Base-by-base conservation (phyloP, 2,797 vertebrate genomes). In the Natrix natrix region DNA sequence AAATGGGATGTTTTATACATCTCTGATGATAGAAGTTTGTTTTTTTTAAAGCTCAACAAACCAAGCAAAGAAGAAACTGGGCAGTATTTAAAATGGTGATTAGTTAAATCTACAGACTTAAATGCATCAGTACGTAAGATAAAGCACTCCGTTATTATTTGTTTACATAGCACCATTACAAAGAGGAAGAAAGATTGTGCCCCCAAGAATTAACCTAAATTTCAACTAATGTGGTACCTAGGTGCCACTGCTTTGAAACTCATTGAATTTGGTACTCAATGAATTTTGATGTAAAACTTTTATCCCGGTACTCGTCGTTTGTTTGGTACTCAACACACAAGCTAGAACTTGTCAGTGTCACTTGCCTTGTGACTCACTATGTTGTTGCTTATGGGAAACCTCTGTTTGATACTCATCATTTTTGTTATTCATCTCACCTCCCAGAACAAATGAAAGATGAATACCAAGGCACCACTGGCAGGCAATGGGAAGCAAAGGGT, bases 271-370 rank as follows among this genome's bases (percentile, higher is more conserved):
- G 26, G 28, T 66, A 66, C 28, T 66, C 61, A n/a, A n/a, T 1
- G 0, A 12, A n/a, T n/a, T n/a, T 14, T 13, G 11, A 66, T 0
- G 4, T 66, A 66, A 66, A n/a, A 66, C 1, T 1, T 63, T 28
- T 63, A 28, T 63, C 24, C 60, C 10, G 1, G 1, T 26, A 26
- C 60, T 63, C 61, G 12, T 63, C 4, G 1, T 63, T 63, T 63
- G 26, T 63, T 63, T 28, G 26, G 61, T 66, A 66, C 26, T 66
- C 61, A 66, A 66, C 61, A n/a, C 61, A 66, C 4, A 66, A 28
- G 26, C 26, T 63, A 12, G 61, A 63, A 66, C 12, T 14, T 66
- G 11, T 63, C 60, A 63, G 24, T 13, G 61, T 66, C 24, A 61
- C 24, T 10, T 61, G 8, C 11, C 61, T 66, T n/a, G 11, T 66